Conservation (phyloP, 2,888 invertebrate genomes). For the Chloroclysta siterata region DNA sequence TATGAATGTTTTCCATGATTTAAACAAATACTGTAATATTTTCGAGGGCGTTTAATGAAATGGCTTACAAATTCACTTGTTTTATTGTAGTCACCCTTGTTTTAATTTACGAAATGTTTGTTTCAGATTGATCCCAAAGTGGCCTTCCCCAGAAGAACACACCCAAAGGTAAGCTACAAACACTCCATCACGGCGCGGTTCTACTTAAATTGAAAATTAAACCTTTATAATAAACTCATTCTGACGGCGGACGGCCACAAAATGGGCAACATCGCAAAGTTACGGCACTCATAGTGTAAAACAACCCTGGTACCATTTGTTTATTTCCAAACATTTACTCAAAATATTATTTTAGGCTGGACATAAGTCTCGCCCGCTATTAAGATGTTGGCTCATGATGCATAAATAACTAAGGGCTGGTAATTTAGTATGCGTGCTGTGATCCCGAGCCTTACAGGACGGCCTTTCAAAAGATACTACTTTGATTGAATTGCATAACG, state of each 20-base stretch:
- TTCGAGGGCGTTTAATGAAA: neutral
- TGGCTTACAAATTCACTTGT: conserved; percentile 1
- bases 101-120: conserved; percentile 38
- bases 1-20: conserved; percentile 9
- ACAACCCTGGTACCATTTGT: conserved; percentile 66
- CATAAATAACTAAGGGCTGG: conserved; percentile 82
- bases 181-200: conserved; percentile 53
- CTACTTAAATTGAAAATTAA: conserved; percentile 67
- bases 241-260: conserved; percentile 66
- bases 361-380: conserved; percentile 78
- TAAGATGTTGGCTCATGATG: conserved; percentile 82
- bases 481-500: conserved; percentile 77
- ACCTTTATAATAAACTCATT: conserved; percentile 71
- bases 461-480: conserved; percentile 66
- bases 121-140: conserved; percentile 99
- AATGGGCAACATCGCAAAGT: conserved; percentile 59
- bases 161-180: conserved; percentile 95
- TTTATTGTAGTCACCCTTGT: conserved; percentile 15
- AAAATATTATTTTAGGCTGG: conserved; percentile 84
- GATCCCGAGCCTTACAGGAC: conserved; percentile 58
- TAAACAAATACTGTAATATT: neutral
- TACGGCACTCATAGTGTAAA: conserved; percentile 70
- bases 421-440: conserved; percentile 81
- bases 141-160: conserved; percentile 99
- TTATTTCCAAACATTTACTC: conserved; percentile 82